Evolutionary conservation across 2,113 vertebrate species (phyloP), one percentile per base, ranked within the genome.

Genomic region (Cranoglanis bouderius): DNA sequence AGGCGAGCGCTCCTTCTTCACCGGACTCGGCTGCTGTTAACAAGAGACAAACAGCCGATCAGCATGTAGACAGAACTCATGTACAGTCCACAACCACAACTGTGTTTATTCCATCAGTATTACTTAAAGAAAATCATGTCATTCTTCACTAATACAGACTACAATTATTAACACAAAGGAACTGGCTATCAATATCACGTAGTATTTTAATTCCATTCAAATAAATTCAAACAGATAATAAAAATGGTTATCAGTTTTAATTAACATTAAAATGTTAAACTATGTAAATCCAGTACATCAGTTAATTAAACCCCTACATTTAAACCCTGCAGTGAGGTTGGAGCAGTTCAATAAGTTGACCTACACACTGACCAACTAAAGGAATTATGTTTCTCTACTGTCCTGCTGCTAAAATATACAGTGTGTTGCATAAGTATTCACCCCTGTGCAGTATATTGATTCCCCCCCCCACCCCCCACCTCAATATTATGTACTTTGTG

Each of bases 1-100:
- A 0, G 97, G 97, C 6, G 96, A 97, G 82, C 97, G 96, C 89
- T 98, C 97, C 88, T 98, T 98, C 94, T 98, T 98, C 90, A 97
- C 95, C 2, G 97, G 97, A 93, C 97, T 98, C 6, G 97, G 97
- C 97, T 98, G 94, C 80, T 26, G 89, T 40, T 75, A 19, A 70
- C 65, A 38, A 6, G 0, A 84, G 14, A 38, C 21, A 65, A 29
- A 6, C 80, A n/a, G 38, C 4, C 59, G 24, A 19, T 61, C 13
- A n/a, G 35, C 32, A 86, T 2, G n/a, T 43, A 55, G 16, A 57
- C 67, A 72, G 67, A 72, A 74, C 24, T 74, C 32, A 21, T 21
- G 18, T 3, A 72, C n/a, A 70, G n/a, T 70, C 61, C 29, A 65
- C 61, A 65, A 63, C 7, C 70, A 74, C 32, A 40, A 40, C 70